Percentiles rank a stretch among this genome's conserved stretches.
These are phyloP conservation scores for Clostera curtula DNA, from an alignment of 2,888 invertebrate species.

Conservation along the genomic window DNA sequence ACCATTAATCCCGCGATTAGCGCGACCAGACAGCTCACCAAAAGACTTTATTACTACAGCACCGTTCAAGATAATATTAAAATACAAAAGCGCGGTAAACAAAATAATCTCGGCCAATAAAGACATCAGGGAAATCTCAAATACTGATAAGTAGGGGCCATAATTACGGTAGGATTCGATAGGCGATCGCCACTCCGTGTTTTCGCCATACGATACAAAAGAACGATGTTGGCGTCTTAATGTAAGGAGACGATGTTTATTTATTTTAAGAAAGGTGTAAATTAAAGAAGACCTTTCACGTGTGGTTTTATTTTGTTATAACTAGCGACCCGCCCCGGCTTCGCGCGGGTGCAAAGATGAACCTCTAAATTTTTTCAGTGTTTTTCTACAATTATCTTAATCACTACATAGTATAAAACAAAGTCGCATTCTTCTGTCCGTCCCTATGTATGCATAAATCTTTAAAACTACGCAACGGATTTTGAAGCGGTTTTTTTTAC, in stretches of 20 bases:
- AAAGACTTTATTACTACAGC: conserved; percentile 10
- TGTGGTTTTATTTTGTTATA: too few species aligned
- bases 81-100: conserved; percentile 15
- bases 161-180: conserved; percentile 49
- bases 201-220: conserved; percentile 30
- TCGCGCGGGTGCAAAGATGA: too few species aligned
- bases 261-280: conserved; percentile 25
- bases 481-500: too few species aligned
- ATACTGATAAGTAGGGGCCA: conserved; percentile 46
- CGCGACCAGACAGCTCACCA: conserved; percentile 6
- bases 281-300: too few species aligned
- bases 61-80: conserved; percentile 10
- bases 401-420: too few species aligned
- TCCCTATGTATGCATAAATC: too few species aligned
- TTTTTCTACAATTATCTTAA: too few species aligned
- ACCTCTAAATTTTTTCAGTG: too few species aligned
- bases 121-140: conserved; percentile 54
- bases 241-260: conserved; percentile 26
- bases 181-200: conserved; percentile 36
- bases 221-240: conserved; percentile 37
- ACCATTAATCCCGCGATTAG: conserved; percentile 7
- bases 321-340: too few species aligned
- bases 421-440: too few species aligned
- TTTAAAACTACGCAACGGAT: too few species aligned
- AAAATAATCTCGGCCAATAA: conserved; percentile 47